Conservation (phyloP, 1,140 invertebrate genomes). For the Triops longicaudatus region DNA sequence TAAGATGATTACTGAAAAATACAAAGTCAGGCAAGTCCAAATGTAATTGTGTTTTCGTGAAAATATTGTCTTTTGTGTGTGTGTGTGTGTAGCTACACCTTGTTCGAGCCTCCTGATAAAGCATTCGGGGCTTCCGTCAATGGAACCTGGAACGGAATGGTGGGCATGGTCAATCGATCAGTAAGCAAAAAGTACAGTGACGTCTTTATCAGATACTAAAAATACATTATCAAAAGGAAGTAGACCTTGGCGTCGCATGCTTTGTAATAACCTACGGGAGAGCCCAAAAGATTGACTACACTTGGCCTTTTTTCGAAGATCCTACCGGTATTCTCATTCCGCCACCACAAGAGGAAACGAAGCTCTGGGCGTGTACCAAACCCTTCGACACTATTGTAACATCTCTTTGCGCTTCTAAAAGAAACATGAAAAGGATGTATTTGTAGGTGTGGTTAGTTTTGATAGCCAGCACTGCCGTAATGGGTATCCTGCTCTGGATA, state of each 20-base stretch:
- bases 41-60: neutral
- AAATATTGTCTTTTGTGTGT: too few relatives aligned
- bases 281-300: constrained; percentile 17
- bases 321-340: constrained; percentile 21
- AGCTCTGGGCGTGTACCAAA: constrained; percentile 14
- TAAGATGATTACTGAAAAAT: neutral
- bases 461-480: neutral
- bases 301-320: constrained; percentile 19
- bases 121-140: constrained; percentile 18
- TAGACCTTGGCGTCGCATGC: neutral
- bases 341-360: constrained; percentile 8
- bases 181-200: neutral
- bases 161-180: neutral
- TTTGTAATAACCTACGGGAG: constrained; percentile 18
- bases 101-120: constrained; percentile 17
- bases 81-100: neutral
- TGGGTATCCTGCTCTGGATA: neutral
- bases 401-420: neutral
- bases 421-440: neutral
- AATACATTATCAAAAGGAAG: neutral
- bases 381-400: constrained; percentile 3
- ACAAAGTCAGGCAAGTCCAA: neutral
- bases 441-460: neutral
- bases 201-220: neutral
- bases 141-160: constrained; percentile 22